These are phyloP conservation scores for Archips crataeganus DNA, from an alignment of 2,888 invertebrate species.

Conservation along the genomic window DNA sequence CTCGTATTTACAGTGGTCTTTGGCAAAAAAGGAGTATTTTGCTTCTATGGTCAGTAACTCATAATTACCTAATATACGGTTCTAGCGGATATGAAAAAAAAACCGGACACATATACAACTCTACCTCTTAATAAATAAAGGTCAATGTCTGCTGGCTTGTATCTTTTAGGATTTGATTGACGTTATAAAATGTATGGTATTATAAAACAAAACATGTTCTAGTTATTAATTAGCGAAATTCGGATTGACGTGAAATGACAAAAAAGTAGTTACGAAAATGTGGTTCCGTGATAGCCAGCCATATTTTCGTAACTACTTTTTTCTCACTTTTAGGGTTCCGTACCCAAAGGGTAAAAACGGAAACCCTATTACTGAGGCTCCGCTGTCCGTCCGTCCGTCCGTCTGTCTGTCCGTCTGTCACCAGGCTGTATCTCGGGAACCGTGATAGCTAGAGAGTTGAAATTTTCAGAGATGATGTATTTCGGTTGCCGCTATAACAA, in stretches of 20 bases:
- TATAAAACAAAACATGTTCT: slow-evolving; percentile 32
- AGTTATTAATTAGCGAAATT: slow-evolving; percentile 34
- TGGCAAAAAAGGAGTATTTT: slow-evolving; percentile 28
- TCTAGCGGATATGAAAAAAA: slow-evolving; percentile 30
- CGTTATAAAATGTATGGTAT: slow-evolving; percentile 32
- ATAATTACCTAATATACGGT: slow-evolving; percentile 25
- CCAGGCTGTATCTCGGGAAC: too few relatives aligned
- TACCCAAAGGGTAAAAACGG: too few relatives aligned
- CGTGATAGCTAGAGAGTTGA: too few relatives aligned
- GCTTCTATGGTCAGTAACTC: slow-evolving; percentile 36
- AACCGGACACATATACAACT: not conserved
- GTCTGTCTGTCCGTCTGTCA: too few relatives aligned
- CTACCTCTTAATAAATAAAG: slow-evolving; percentile 12
- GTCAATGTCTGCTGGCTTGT: not conserved
- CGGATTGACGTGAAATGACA: slow-evolving; percentile 10
- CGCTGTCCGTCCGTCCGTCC: too few relatives aligned
- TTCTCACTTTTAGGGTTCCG: too few relatives aligned
- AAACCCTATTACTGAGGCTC: too few relatives aligned
- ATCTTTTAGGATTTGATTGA: slow-evolving; percentile 23
- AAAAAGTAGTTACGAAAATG: slow-evolving; percentile 10
- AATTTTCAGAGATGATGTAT: too few relatives aligned
- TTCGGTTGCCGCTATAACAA: too few relatives aligned
- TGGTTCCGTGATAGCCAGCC: not conserved
- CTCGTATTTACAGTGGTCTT: slow-evolving; percentile 7
- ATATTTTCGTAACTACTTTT: too few relatives aligned